Evolutionary conservation across 2,888 invertebrate species (phyloP).

Genomic region (Mimumesa dahlbomi): DNA sequence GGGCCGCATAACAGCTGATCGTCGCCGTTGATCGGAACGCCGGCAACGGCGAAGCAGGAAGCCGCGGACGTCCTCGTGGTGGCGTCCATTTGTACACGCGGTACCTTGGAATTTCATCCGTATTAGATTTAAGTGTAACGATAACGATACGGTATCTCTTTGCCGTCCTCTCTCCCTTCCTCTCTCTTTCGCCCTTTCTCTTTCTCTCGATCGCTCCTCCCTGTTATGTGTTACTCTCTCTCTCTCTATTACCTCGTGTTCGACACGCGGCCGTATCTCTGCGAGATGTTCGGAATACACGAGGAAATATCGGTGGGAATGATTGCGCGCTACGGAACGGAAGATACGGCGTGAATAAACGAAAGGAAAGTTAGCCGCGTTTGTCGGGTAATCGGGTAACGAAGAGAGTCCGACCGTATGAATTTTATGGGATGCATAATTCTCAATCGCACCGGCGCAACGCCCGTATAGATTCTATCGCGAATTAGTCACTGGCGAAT

Average conservation of each 20-base stretch:
- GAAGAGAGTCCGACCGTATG: no score
- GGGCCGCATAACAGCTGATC: conserved; percentile 63
- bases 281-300: no score
- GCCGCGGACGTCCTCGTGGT: conserved; percentile 62
- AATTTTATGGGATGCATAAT: no score
- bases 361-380: no score
- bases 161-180: conserved; percentile 14
- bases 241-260: neutral
- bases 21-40: conserved; percentile 64
- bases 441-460: no score
- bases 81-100: conserved; percentile 68
- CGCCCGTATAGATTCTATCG: no score
- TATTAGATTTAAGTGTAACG: conserved; percentile 68
- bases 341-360: no score
- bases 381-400: no score
- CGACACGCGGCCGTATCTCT: neutral
- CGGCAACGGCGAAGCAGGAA: conserved; percentile 56
- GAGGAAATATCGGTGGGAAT: no score
- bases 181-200: neutral
- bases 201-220: neutral
- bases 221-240: no score
- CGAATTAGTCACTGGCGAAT: conserved; percentile 23
- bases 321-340: no score
- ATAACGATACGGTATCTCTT: conserved; percentile 60
- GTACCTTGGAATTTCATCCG: conserved; percentile 69